Conservation (phyloP, 2,113 vertebrate genomes). For the Anguilla japonica region DNA sequence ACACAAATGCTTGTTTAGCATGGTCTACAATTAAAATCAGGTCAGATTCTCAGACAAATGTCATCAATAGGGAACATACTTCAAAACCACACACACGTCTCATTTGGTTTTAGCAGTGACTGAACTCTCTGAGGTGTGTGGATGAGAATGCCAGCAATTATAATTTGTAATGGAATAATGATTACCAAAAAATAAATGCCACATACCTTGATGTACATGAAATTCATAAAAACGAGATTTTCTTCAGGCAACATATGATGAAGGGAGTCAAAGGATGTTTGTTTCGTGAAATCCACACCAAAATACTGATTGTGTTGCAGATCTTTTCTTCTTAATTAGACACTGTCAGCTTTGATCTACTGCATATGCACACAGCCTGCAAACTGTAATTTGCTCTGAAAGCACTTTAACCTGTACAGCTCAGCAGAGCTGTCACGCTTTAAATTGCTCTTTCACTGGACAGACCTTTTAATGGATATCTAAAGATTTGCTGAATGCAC, state of each 20-base stretch:
- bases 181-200: background rate
- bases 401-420: slow-evolving; percentile 61
- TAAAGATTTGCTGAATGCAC: slow-evolving; percentile 61
- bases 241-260: background rate
- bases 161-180: background rate
- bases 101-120: background rate
- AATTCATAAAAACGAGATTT: background rate
- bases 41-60: background rate
- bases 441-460: slow-evolving; percentile 61
- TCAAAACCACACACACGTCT: too few species aligned
- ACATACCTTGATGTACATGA: background rate
- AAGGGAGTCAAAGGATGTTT: background rate
- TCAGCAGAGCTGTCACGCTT: slow-evolving; percentile 68
- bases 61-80: background rate
- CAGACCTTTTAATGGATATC: slow-evolving; percentile 62
- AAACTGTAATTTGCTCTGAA: slow-evolving; percentile 60
- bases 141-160: background rate
- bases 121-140: background rate
- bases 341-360: slow-evolving; percentile 60
- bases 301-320: slow-evolving; percentile 33
- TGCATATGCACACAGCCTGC: slow-evolving; percentile 43
- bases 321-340: slow-evolving; percentile 63
- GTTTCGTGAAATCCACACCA: background rate
- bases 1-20: background rate
- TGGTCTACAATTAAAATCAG: background rate